Evolutionary conservation across 2,888 invertebrate species (phyloP), one percentile per base, ranked within the genome.

Genomic region (Gastracanthus pulcherrimus): DNA sequence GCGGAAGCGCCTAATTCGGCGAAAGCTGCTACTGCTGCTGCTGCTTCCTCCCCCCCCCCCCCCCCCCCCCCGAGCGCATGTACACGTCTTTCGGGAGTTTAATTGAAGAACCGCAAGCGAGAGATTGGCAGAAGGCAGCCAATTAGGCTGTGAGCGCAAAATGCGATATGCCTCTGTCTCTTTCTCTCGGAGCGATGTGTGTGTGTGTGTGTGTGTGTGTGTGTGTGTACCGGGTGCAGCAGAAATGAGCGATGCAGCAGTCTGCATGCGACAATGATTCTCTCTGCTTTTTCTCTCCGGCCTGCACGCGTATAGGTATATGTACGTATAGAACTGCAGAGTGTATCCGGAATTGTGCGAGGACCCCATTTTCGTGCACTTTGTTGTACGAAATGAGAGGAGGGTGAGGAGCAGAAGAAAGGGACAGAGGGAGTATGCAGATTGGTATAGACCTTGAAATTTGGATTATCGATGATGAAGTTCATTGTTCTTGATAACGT

Each of bases 61-160:
- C 13, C 45, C 36, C 34, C 74, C 13, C 23, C 26, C 31, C 19
- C 66, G 26, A 19, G 38, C 16, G 38, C 29, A 19, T 64, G n/a
- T 23, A 64, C 55, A 34, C 48, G 48, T 45, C 80, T 72, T 80
- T 76, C 45, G 76, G 72, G 67, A 67, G 58, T 72, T 60, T 72
- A 76, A 81, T 81, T 76, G 81, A 81, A 81, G 81, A 72, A 31
- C 26, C 55, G 45, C 51, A 16, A 41, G 55, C 69, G 55, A 72
- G 72, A 74, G 41, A 72, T 79, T 67, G 58, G 34, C n/a, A n/a
- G n/a, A n/a, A n/a, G n/a, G 41, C 34, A 34, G 60, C 81, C 81
- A 83, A 81, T 83, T 83, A 81, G 74, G 16, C 70, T 16, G 11
- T 29, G 13, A n/a, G 26, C 1, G 29, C 34, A 74, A 69, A 51